Conservation (phyloP, 2,797 vertebrate genomes). For the Cyprinodon diabolis region DNA sequence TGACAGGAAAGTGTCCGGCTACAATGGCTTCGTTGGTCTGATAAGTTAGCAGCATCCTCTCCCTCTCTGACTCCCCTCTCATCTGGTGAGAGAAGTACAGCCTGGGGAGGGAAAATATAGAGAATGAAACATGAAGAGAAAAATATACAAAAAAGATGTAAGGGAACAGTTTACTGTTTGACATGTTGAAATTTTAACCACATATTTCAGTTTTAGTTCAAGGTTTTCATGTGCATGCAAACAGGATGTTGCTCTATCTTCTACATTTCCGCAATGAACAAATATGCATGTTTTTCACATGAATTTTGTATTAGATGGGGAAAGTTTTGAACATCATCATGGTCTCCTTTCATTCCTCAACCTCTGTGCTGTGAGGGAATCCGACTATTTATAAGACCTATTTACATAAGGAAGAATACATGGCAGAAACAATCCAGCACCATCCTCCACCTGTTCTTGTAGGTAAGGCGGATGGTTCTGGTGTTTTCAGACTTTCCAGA, state of each 20-base stretch:
- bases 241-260: too few species aligned
- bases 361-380: neutral
- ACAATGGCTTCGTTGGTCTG: slow-evolving; percentile 94
- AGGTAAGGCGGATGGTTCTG: slow-evolving; percentile 93
- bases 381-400: neutral
- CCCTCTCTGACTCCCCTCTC: slow-evolving; percentile 93
- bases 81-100: slow-evolving; percentile 92
- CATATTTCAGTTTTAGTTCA: too few species aligned
- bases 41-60: slow-evolving; percentile 91
- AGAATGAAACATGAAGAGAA: neutral
- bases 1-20: slow-evolving; percentile 93
- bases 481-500: slow-evolving; percentile 94
- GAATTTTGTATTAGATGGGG: too few species aligned
- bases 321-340: too few species aligned
- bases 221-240: neutral
- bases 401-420: neutral
- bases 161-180: too few species aligned
- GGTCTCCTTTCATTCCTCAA: neutral
- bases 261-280: too few species aligned
- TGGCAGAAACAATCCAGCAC: neutral
- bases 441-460: slow-evolving; percentile 90
- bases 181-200: too few species aligned
- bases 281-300: too few species aligned
- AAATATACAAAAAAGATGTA: neutral
- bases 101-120: slow-evolving; percentile 70